A percentile compares a stretch with the other conserved stretches of the same genome.
These are phyloP conservation scores for Cyclopterus lumpus DNA, from an alignment of 2,797 vertebrate genomes.

Conservation along the genomic window DNA sequence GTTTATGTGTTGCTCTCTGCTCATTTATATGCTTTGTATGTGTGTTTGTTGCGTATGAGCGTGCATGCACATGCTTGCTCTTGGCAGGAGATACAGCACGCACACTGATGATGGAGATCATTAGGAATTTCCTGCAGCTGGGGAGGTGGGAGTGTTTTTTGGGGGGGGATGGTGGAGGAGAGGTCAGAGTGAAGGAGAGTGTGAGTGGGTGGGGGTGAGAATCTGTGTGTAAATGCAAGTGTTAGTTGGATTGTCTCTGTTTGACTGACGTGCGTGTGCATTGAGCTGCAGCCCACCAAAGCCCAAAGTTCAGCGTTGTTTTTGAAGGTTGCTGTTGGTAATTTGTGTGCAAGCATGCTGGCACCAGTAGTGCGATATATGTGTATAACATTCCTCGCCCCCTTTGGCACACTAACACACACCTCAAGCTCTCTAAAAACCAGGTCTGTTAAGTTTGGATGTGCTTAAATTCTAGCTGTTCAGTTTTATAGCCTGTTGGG, in stretches of 20 bases:
- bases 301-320: constrained; percentile 48
- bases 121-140: constrained; percentile 99
- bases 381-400: constrained; percentile 33
- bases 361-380: constrained; percentile 22
- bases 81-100: constrained; percentile 86
- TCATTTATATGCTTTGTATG: constrained; percentile 56
- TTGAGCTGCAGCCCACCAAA: constrained; percentile 34
- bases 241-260: constrained; percentile 51
- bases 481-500: constrained; percentile 29
- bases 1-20: constrained; percentile 68
- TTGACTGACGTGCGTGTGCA: constrained; percentile 48
- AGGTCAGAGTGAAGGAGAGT: constrained; percentile 68
- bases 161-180: constrained; percentile 63
- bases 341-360: constrained; percentile 37
- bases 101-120: constrained; percentile 96
- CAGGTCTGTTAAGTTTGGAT: constrained; percentile 42
- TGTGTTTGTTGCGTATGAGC: constrained; percentile 18
- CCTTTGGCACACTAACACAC: constrained; percentile 40
- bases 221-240: constrained; percentile 31
- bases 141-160: constrained; percentile 78
- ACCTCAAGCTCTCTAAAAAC: constrained; percentile 31
- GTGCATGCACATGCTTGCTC: constrained; percentile 64
- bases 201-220: constrained; percentile 40
- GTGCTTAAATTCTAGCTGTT: constrained; percentile 26
- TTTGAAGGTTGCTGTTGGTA: constrained; percentile 30